These are phyloP conservation scores for Drosophila suzukii DNA, from an alignment of 1,140 invertebrate genomes.

Conservation along the genomic window DNA sequence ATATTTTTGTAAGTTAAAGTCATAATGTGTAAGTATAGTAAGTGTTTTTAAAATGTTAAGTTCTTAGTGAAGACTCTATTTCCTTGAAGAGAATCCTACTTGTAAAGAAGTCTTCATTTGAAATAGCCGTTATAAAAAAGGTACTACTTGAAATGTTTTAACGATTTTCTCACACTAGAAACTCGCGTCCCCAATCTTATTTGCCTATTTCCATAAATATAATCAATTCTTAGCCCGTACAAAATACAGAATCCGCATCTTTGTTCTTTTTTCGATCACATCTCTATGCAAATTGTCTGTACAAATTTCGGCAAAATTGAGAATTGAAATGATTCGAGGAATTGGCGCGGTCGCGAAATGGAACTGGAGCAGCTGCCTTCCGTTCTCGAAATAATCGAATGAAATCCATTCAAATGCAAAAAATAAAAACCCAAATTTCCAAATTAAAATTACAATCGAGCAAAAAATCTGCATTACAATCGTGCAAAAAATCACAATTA, in stretches of 20 bases:
- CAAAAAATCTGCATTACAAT: constrained; percentile 83
- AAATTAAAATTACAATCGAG: constrained; percentile 78
- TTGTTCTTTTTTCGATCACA: constrained; percentile 7
- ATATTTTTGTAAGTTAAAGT: too few relatives aligned
- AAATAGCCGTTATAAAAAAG: background rate
- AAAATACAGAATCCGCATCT: constrained; percentile 43
- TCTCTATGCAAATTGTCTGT: constrained; percentile 55
- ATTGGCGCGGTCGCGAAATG: constrained; percentile 38
- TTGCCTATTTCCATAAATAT: constrained; percentile 38
- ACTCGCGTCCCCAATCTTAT: background rate
- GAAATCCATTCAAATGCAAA: constrained; percentile 74
- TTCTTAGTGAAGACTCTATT: too few relatives aligned
- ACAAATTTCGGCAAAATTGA: constrained; percentile 13
- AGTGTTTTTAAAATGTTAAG: too few relatives aligned
- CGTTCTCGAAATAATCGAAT: constrained; percentile 55
- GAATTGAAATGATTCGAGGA: constrained; percentile 22
- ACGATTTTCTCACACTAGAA: constrained; percentile 29
- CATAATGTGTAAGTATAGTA: too few relatives aligned
- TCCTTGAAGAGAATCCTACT: too few relatives aligned
- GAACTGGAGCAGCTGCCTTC: constrained; percentile 55
- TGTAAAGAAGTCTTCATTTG: background rate
- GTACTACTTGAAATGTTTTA: background rate
- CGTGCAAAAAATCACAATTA: constrained; percentile 72
- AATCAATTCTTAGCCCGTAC: constrained; percentile 23
- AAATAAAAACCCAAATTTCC: constrained; percentile 50